Evolutionary conservation across 2,797 vertebrate genomes (phyloP).

Genomic region (Coranthus polyacanthus): DNA sequence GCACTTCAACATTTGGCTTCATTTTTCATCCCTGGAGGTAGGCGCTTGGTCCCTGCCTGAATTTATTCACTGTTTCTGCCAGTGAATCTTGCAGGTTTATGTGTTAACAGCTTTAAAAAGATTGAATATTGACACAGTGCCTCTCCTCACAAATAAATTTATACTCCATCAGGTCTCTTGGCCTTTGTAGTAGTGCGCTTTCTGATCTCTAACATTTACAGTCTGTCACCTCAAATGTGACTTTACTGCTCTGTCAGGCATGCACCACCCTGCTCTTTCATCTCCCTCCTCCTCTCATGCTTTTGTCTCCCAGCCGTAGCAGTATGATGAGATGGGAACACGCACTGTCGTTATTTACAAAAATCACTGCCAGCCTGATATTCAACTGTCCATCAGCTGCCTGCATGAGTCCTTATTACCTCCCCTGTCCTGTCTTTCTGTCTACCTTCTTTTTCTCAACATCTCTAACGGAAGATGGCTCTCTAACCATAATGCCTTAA

Average conservation of each 20-base stretch:
- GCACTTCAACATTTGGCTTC: too few species aligned
- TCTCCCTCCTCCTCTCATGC: constrained; percentile 25
- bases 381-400: constrained; percentile 72
- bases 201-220: constrained; percentile 45
- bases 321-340: constrained; percentile 59
- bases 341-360: constrained; percentile 57
- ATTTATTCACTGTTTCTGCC: constrained; percentile 7
- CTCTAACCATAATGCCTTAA: constrained; percentile 34
- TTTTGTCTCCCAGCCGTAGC: constrained; percentile 20
- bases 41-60: too few species aligned
- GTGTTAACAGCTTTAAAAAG: constrained; percentile 32
- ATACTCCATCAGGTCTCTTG: constrained; percentile 9
- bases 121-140: constrained; percentile 18
- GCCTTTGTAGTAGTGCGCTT: constrained; percentile 40
- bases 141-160: constrained; percentile 34
- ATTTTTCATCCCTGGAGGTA: too few species aligned
- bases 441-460: constrained; percentile 49
- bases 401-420: constrained; percentile 63
- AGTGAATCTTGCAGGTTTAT: constrained; percentile 2
- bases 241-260: constrained; percentile 21
- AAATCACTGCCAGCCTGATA: constrained; percentile 67
- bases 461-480: constrained; percentile 36
- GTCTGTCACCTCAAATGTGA: too few species aligned
- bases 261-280: constrained; percentile 31
- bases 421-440: constrained; percentile 29